Conservation (phyloP, 2,888 invertebrate genomes). For the Netelia inedita region DNA sequence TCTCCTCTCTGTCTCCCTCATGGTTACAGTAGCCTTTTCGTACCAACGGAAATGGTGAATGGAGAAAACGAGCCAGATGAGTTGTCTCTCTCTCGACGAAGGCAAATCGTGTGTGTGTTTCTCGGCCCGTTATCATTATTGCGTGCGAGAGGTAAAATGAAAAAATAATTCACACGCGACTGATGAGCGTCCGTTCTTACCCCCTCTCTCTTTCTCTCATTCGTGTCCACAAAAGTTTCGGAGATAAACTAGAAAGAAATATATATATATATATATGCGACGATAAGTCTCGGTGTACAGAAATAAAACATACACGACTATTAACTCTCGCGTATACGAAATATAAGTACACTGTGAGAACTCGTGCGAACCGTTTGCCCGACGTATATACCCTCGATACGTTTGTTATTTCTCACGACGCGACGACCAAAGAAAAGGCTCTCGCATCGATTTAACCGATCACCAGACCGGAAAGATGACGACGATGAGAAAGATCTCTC, state of each 20-base stretch:
- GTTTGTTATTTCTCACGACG: constrained; percentile 49
- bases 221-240: constrained; percentile 15
- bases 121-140: constrained; percentile 48
- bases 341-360: constrained; percentile 54
- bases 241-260: constrained; percentile 30
- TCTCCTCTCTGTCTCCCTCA: constrained; percentile 16
- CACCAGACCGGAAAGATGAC: constrained; percentile 64
- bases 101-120: background rate
- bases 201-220: background rate
- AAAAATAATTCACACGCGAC: constrained; percentile 36
- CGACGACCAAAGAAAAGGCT: background rate
- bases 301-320: constrained; percentile 8
- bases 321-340: background rate
- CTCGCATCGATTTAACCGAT: constrained; percentile 47
- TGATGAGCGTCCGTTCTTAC: constrained; percentile 34
- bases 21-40: background rate
- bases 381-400: constrained; percentile 48
- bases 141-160: constrained; percentile 26
- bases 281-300: background rate
- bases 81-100: background rate
- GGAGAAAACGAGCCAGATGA: constrained; percentile 40
- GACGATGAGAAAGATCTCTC: constrained; percentile 17
- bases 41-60: constrained; percentile 60
- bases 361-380: constrained; percentile 13
- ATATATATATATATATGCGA: constrained; percentile 8